Percentiles rank a stretch among this genome's conserved stretches.
Evolutionary conservation across 2,113 vertebrate genomes (phyloP).

Genomic region (Sylvietta virens): DNA sequence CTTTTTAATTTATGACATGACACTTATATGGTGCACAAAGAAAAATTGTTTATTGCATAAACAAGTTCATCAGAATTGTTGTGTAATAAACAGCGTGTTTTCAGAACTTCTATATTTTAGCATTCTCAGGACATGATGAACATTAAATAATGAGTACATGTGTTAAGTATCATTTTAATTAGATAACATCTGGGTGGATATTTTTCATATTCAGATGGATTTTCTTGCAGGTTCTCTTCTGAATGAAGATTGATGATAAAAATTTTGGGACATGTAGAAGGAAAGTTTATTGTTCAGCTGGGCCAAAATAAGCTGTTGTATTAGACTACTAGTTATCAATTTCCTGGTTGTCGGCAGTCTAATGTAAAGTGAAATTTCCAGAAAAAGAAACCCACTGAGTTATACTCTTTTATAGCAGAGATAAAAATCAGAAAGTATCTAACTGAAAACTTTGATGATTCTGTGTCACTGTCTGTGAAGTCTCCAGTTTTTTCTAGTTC

Average conservation of each 20-base stretch:
- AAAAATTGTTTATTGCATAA: not conserved
- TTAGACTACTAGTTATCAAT: not conserved
- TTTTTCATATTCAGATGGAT: not conserved
- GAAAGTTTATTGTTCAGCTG: not conserved
- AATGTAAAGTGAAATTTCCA: not conserved
- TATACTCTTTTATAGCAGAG: not conserved
- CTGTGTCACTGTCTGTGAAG: not conserved
- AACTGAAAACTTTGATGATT: not conserved
- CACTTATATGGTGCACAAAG: not conserved
- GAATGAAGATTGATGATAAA: not conserved
- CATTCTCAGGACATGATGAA: not conserved
- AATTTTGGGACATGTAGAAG: not conserved
- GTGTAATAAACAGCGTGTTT: not conserved
- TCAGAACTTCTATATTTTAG: not conserved
- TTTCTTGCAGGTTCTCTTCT: not conserved
- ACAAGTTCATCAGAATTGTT: not conserved
- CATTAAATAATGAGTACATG: not conserved
- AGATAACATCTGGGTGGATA: not conserved
- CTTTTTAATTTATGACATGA: not conserved
- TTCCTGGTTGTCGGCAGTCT: not conserved
- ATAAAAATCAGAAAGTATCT: not conserved
- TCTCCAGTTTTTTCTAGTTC: not conserved
- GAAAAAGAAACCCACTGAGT: not conserved
- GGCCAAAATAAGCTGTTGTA: not conserved
- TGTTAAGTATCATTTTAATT: not conserved